These are phyloP conservation scores for Chromobotia macracanthus DNA, from an alignment of 2,797 vertebrate genomes.

Conservation along the genomic window DNA sequence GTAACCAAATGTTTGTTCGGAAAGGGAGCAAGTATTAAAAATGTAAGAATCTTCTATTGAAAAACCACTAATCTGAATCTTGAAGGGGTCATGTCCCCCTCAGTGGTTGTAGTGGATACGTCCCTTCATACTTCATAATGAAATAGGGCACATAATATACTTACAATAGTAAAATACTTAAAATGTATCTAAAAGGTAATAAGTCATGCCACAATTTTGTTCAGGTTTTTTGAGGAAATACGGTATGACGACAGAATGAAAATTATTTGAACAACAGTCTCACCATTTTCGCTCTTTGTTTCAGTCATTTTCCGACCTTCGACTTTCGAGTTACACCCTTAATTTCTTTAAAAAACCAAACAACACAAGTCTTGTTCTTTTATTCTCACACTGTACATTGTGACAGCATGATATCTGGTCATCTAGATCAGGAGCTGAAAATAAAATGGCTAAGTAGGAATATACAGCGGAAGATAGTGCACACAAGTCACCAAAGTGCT, in stretches of 20 bases:
- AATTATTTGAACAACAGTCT: background rate
- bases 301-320: background rate
- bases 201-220: background rate
- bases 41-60: background rate
- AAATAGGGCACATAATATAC: background rate
- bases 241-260: background rate
- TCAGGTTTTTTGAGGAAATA: background rate
- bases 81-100: background rate
- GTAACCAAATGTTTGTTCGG: too few relatives aligned
- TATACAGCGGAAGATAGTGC: constrained; percentile 55
- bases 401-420: background rate
- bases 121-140: background rate
- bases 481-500: constrained; percentile 83
- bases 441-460: background rate
- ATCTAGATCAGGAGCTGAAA: background rate
- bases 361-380: constrained; percentile 27
- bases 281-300: background rate
- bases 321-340: background rate
- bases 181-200: background rate
- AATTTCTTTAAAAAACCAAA: constrained; percentile 6
- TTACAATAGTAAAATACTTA: background rate
- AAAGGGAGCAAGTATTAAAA: background rate
- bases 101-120: background rate
- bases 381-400: background rate
- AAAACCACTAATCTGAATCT: background rate